These are phyloP conservation scores for Silurus glanis DNA, from an alignment of 2,113 vertebrate genomes.

Conservation along the genomic window DNA sequence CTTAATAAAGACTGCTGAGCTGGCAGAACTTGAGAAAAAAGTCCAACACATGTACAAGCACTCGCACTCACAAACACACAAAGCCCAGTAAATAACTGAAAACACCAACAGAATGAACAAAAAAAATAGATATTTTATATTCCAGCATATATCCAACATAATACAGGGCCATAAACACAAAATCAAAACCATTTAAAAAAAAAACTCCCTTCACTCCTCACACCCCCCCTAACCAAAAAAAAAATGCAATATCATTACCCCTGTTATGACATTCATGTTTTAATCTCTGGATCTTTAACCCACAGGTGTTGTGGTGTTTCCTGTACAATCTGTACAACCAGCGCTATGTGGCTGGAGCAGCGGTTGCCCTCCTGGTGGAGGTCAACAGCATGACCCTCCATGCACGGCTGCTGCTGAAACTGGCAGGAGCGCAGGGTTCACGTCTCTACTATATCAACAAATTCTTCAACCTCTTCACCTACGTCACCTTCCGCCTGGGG, in stretches of 20 bases:
- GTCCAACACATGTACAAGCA: not conserved
- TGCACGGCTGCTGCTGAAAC: constrained; percentile 86
- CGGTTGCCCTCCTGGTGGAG: constrained; percentile 89
- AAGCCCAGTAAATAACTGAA: not conserved
- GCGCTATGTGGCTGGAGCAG: constrained; percentile 80
- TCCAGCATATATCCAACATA: not conserved
- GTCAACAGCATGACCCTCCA: constrained; percentile 96
- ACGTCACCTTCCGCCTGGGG: constrained; percentile 82
- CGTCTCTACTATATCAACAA: constrained; percentile 80
- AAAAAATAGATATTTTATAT: not conserved
- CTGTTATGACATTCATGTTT: constrained; percentile 48
- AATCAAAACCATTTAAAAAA: not conserved
- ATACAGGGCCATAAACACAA: not conserved
- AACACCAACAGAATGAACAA: not conserved
- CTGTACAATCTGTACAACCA: constrained; percentile 78
- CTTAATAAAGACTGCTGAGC: constrained; percentile 9
- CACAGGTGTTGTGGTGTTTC: constrained; percentile 85
- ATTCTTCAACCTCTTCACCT: constrained; percentile 83
- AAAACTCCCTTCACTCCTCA: not conserved
- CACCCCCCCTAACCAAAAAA: not conserved
- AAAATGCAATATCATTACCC: not conserved
- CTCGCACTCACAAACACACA: not conserved
- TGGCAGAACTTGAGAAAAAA: not conserved
- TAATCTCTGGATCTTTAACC: constrained; percentile 67
- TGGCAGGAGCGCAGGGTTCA: constrained; percentile 73